A percentile compares a stretch with the other conserved stretches of the same genome.
Conservation (phyloP, 2,888 invertebrate genomes). For the Melanostoma mellinum region DNA sequence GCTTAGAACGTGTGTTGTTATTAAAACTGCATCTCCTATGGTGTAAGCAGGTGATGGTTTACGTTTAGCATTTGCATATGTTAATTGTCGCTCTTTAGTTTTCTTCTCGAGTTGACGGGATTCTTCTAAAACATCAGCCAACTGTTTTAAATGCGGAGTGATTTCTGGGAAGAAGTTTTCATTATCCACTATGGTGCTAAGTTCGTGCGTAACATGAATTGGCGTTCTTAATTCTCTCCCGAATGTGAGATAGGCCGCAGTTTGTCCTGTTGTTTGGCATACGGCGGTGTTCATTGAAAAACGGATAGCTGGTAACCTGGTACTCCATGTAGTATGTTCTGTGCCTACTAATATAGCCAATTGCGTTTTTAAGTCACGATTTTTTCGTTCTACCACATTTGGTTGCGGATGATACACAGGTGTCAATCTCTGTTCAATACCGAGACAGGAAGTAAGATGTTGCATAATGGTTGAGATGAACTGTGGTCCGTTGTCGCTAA, state of each 20-base stretch:
- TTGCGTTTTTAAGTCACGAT: constrained; percentile 64
- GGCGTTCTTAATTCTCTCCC: constrained; percentile 76
- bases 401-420: constrained; percentile 73
- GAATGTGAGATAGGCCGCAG: constrained; percentile 77
- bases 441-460: constrained; percentile 55
- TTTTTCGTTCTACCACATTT: constrained; percentile 10
- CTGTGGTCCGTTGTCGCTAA: constrained; percentile 77
- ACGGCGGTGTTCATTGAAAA: constrained; percentile 78
- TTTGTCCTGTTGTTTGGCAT: constrained; percentile 74
- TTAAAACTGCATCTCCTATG: too few relatives aligned
- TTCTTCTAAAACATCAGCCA: constrained; percentile 5
- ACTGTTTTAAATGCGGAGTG: constrained; percentile 1
- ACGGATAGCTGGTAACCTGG: constrained; percentile 75
- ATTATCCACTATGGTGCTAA: not conserved
- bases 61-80: constrained; percentile 3
- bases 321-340: constrained; percentile 24
- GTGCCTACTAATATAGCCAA: constrained; percentile 36
- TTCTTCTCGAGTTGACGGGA: constrained; percentile 5
- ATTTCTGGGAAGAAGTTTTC: constrained; percentile 1
- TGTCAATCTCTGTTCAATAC: constrained; percentile 31
- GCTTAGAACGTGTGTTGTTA: too few relatives aligned
- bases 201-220: not conserved
- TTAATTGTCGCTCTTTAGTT: not conserved
- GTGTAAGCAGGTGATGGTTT: not conserved
- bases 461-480: constrained; percentile 77